phyloP scores from a whole-genome alignment of 2,797 vertebrate genomes.

The Neoniphon sammara region DNA sequence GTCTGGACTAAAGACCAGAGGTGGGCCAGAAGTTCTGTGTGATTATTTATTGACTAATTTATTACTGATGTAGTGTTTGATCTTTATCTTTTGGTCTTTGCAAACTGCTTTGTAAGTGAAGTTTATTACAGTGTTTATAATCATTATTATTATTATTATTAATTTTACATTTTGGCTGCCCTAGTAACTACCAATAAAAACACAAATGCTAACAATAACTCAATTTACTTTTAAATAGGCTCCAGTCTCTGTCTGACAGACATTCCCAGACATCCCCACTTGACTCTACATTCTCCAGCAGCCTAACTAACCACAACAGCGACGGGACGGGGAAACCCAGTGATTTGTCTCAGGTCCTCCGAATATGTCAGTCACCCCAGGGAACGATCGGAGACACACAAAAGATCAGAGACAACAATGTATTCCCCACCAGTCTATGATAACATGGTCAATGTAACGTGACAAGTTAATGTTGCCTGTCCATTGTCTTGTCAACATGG shows the following conservation, averaged over 20 bases:
- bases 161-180: not conserved
- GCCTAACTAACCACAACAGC: conserved; percentile 59
- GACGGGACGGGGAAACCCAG: conserved; percentile 51
- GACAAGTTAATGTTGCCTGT: conserved; percentile 53
- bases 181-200: not conserved
- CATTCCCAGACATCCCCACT: conserved; percentile 45
- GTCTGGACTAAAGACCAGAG: too few relatives aligned
- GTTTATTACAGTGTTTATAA: too few relatives aligned
- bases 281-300: conserved; percentile 39
- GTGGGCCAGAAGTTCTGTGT: too few relatives aligned
- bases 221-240: conserved; percentile 20
- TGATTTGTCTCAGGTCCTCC: conserved; percentile 54
- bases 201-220: conserved; percentile 35
- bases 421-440: conserved; percentile 3
- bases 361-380: conserved; percentile 34
- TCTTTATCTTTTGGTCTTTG: too few relatives aligned
- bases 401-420: conserved; percentile 38
- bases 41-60: too few relatives aligned
- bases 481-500: conserved; percentile 52
- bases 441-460: conserved; percentile 35
- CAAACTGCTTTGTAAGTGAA: too few relatives aligned
- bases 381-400: conserved; percentile 20
- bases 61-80: too few relatives aligned
- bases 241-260: conserved; percentile 38
- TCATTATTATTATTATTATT: too few relatives aligned